Evolutionary conservation across 1,140 invertebrate genomes (phyloP), one percentile per base, ranked within the genome.

Genomic region (Hesperophylax magnus): DNA sequence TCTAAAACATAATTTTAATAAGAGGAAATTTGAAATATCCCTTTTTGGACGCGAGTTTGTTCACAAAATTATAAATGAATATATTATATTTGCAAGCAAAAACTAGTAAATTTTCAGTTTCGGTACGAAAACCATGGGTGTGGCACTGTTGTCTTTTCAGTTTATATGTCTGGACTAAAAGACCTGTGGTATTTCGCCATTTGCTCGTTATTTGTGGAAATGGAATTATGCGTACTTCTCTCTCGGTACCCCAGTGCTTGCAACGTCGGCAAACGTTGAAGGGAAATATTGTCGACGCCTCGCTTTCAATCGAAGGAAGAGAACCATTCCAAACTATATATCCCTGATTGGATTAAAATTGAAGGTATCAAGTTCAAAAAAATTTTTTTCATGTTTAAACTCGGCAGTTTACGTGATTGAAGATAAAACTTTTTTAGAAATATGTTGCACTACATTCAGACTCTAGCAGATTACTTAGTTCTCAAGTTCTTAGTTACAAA

Each of bases 131-230:
- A 27, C 5, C 9, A 39, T 39, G 34, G 9, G 7, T 8, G 34
- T 39, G 0, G 0, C 6, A 3, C 39, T 47, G 39, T 47, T 14
- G 8, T 11, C 39, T 47, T 47, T 47, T 47, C 39, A 47, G 39
- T 47, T 47, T 14, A 1, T 47, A 47, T 8, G 11, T 47, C 39
- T 47, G 1, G 1, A 47, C 6, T 1, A 47, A 47, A 72, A 53
- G 47, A 20, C 47, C 47, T 18, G 9, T 22, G 69, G 69, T 54
- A 72, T 72, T 72, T 22, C 52, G 47, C 69, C 27, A 53, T 24
- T 31, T 54, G 3, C 47, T 69, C 69, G 69, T 72, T 53, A 72
- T 72, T 72, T 20, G 47, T 53, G 69, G 20, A 72, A 72, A 72
- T 72, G 11, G n/a, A 71, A 71, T 18, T 39, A 71, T 72, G 69